Percentiles rank a stretch among this genome's conserved stretches.
These are phyloP conservation scores for Castor canadensis DNA, from an alignment of 2,113 vertebrate species.

Conservation along the genomic window DNA sequence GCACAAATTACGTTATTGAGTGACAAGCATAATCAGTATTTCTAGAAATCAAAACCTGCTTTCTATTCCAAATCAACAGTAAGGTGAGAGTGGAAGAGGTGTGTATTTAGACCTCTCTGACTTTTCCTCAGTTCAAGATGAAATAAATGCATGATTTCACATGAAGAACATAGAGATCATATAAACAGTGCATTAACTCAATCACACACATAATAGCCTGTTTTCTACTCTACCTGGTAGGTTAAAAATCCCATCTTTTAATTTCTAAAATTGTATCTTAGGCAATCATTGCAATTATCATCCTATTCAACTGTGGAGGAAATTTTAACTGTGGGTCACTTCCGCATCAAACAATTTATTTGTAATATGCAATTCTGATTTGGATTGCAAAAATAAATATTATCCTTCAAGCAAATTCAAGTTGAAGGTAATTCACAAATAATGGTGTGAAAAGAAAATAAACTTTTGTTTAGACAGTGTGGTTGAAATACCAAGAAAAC, in stretches of 20 bases:
- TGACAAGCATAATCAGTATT: not conserved
- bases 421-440: conserved; percentile 49
- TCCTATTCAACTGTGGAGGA: conserved; percentile 50
- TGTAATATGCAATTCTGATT: conserved; percentile 47
- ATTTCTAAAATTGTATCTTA: conserved; percentile 57
- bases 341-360: conserved; percentile 43
- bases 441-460: conserved; percentile 53
- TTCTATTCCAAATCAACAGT: conserved; percentile 12
- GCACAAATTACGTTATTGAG: not conserved
- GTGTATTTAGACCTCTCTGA: conserved; percentile 43
- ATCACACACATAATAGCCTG: conserved; percentile 15
- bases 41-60: conserved; percentile 46
- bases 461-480: not conserved
- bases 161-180: not conserved
- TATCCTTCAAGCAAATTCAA: conserved; percentile 56
- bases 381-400: conserved; percentile 61
- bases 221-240: conserved; percentile 50
- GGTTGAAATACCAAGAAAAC: not conserved
- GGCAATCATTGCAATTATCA: conserved; percentile 62
- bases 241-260: conserved; percentile 62
- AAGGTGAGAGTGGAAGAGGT: not conserved
- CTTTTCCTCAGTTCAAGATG: conserved; percentile 33
- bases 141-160: conserved; percentile 55
- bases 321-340: conserved; percentile 41
- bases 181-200: conserved; percentile 62